phyloP scores from a whole-genome alignment of 1,140 invertebrate species.

The Eriosoma lanigerum region DNA sequence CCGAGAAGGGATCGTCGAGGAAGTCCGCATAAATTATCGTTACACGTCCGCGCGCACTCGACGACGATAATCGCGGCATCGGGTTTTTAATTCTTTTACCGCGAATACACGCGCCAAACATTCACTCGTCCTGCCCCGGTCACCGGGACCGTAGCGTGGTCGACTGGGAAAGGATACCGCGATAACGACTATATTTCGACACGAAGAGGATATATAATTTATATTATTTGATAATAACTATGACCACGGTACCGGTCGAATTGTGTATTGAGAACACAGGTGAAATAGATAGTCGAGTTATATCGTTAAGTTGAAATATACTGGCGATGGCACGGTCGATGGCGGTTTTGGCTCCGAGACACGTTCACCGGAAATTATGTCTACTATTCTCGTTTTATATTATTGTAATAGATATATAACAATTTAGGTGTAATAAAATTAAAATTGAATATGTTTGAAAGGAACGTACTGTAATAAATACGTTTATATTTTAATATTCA shows the following conservation, averaged over 20 bases:
- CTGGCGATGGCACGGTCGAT: not conserved
- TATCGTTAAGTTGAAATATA: not conserved
- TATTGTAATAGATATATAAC: too few species aligned
- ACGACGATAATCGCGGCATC: too few species aligned
- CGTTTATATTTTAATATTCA: too few species aligned
- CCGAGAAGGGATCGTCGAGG: not conserved
- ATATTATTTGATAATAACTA: too few species aligned
- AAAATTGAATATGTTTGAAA: too few species aligned
- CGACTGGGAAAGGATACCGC: not conserved
- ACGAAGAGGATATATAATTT: not conserved
- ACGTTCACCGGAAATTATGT: not conserved
- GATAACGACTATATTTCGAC: not conserved
- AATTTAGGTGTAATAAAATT: too few species aligned
- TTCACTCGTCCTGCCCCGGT: too few species aligned
- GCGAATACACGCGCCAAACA: too few species aligned
- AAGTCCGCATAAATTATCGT: constrained; percentile 20
- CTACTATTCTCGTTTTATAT: too few species aligned
- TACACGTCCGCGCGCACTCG: not conserved
- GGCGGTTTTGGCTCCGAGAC: constrained; percentile 1
- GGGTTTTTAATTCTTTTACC: too few species aligned
- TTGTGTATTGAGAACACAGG: not conserved
- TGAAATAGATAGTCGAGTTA: not conserved
- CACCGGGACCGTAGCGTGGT: not conserved
- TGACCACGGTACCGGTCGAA: not conserved
- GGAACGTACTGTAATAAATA: too few species aligned